Evolutionary conservation across 2,113 vertebrate species (phyloP).

Genomic region (Alces alces): DNA sequence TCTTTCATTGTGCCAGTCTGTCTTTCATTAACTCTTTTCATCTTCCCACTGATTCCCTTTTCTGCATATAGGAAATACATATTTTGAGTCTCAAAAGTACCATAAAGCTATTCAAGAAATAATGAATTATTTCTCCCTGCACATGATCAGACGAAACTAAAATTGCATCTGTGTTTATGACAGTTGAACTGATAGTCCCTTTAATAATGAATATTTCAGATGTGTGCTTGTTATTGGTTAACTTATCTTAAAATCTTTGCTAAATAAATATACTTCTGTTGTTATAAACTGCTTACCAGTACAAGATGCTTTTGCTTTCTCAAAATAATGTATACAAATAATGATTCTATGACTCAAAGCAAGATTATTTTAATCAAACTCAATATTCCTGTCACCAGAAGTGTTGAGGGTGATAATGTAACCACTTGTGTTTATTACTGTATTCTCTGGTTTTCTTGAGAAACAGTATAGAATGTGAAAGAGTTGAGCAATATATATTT

Average conservation of each 20-base stretch:
- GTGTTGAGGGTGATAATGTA: neutral
- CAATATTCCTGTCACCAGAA: neutral
- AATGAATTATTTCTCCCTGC: neutral
- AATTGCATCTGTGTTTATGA: neutral
- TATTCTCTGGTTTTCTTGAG: neutral
- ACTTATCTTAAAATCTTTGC: neutral
- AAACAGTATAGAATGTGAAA: neutral
- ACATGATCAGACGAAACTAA: neutral
- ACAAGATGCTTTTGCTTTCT: neutral
- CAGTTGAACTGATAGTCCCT: accelerated
- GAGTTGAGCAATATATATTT: neutral
- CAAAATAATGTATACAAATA: neutral
- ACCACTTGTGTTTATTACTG: neutral
- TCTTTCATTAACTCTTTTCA: neutral
- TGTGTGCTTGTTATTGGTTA: neutral
- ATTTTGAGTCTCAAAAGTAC: neutral
- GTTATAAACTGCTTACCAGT: neutral
- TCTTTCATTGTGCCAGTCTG: neutral
- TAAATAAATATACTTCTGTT: neutral
- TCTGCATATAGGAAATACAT: neutral
- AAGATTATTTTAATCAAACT: neutral
- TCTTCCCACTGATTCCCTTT: neutral
- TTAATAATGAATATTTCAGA: neutral
- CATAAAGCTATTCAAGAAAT: neutral
- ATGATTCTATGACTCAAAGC: neutral